A percentile compares a stretch with the other conserved stretches of the same genome.
Evolutionary conservation across 2,113 vertebrate species (phyloP).

Genomic region (Alaudala cheleensis): DNA sequence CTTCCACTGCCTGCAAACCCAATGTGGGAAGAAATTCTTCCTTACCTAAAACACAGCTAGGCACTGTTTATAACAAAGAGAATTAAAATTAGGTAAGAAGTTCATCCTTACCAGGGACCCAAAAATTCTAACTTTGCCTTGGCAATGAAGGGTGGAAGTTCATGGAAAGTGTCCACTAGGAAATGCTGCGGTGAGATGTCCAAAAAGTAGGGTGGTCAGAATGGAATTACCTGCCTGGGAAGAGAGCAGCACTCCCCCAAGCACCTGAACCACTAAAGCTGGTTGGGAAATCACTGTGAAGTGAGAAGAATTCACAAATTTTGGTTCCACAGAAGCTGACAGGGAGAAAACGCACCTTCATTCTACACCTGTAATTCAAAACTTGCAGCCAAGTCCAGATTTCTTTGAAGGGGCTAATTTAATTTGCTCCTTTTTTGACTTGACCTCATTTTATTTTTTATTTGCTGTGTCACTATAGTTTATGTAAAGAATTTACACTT

Average conservation of each 20-base stretch:
- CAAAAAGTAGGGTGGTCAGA: not conserved
- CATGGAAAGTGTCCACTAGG: not conserved
- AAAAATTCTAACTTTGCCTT: not conserved
- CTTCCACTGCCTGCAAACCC: not conserved
- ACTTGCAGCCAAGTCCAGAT: not conserved
- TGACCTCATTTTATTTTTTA: not conserved
- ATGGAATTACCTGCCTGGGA: not conserved
- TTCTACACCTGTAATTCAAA: not conserved
- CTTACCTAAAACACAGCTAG: not conserved
- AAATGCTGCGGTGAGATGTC: not conserved
- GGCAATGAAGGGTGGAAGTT: not conserved
- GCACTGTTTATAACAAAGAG: not conserved
- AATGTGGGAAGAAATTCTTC: not conserved
- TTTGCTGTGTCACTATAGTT: not conserved
- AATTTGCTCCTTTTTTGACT: slow-evolving; percentile 11
- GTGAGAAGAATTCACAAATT: not conserved
- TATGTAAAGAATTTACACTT: slow-evolving; percentile 5
- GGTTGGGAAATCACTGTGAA: not conserved
- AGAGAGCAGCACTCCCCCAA: not conserved
- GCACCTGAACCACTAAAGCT: not conserved
- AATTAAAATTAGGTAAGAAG: not conserved
- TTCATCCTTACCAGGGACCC: not conserved
- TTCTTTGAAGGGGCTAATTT: slow-evolving; percentile 17
- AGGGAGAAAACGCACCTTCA: not conserved
- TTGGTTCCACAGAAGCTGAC: not conserved